Evolutionary conservation across 2,797 vertebrate genomes (phyloP), one percentile per base, ranked within the genome.

Genomic region (Sciurus vulgaris): DNA sequence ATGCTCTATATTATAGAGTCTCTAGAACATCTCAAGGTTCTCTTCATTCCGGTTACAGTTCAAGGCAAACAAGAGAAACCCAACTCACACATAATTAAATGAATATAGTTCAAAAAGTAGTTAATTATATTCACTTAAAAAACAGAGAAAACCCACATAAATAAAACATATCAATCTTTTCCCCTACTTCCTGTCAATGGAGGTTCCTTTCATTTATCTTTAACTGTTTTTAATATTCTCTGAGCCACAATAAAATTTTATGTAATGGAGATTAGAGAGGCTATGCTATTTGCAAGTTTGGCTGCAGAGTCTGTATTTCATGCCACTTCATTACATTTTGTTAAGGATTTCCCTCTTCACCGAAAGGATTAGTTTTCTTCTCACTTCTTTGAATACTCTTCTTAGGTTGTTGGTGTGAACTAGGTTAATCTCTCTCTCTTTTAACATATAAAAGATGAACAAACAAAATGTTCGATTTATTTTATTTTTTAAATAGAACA

Each of bases 401-500:
- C 96, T 94, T 92, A 89, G 94, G 90, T 96, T 96, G 93, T 84
- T 92, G 93, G 82, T 88, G 87, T 97, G 93, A 97, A 93, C 95
- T 96, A 97, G 91, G 94, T 95, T 96, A 92, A 87, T 97, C 95
- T 97, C 87, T 95, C 41, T 94, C 82, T 91, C 87, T 95, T 89
- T 93, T 72, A 96, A 97, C 88, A 93, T 96, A 94, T 86, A 97
- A 97, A 96, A 95, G 89, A 97, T 96, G 97, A 98, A 97, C 77
- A 96, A 95, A 97, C 85, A 97, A 96, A 96, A 91, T 91, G 89
- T 95, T 97, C 24, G 1, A 93, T 93, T 97, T 96, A 93, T 81
- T 95, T 97, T 91, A 97, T 97, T 97, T 92, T 96, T 98, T 95
- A 82, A 97, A 97, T 97, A 95, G 95, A 97, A 97, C 87, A 98